Evolutionary conservation across 2,888 invertebrate genomes (phyloP).

Genomic region (Melieria crassipennis): DNA sequence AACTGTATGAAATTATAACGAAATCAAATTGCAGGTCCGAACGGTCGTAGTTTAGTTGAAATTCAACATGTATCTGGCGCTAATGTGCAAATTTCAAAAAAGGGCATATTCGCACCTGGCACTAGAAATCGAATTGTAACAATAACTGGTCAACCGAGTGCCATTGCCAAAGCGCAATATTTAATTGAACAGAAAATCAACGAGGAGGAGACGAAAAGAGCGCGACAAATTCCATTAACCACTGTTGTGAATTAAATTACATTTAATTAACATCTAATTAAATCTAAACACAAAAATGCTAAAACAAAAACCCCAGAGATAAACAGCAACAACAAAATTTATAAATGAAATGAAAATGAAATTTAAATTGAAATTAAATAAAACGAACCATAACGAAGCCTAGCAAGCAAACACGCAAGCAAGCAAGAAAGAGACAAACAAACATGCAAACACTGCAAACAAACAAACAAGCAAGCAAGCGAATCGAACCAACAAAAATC

Average conservation of each 20-base stretch:
- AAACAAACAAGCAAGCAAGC: background rate
- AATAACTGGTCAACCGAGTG: constrained; percentile 88
- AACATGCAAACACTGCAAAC: background rate
- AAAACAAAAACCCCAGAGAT: background rate
- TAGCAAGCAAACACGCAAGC: background rate
- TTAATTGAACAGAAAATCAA: constrained; percentile 96
- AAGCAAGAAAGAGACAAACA: background rate
- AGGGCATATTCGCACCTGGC: constrained; percentile 96
- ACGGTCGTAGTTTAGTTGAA: constrained; percentile 95
- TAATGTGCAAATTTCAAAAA: constrained; percentile 98
- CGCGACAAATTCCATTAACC: constrained; percentile 84
- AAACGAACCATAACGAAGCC: no score
- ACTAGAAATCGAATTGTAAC: constrained; percentile 97
- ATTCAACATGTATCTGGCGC: constrained; percentile 97
- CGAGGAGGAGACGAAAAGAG: constrained; percentile 95
- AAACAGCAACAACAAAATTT: constrained; percentile 1
- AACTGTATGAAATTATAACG: constrained; percentile 24
- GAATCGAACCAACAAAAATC: no score
- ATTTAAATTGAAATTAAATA: constrained; percentile 3
- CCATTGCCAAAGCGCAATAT: constrained; percentile 92
- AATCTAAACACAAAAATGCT: background rate
- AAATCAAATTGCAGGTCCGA: constrained; percentile 75
- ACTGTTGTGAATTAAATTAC: constrained; percentile 64
- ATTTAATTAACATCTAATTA: constrained; percentile 10
- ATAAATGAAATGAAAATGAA: constrained; percentile 13